Percentiles rank a stretch among this genome's conserved stretches.
Evolutionary conservation across 1,140 invertebrate species (phyloP).

Genomic region (Brachionus rubens): DNA sequence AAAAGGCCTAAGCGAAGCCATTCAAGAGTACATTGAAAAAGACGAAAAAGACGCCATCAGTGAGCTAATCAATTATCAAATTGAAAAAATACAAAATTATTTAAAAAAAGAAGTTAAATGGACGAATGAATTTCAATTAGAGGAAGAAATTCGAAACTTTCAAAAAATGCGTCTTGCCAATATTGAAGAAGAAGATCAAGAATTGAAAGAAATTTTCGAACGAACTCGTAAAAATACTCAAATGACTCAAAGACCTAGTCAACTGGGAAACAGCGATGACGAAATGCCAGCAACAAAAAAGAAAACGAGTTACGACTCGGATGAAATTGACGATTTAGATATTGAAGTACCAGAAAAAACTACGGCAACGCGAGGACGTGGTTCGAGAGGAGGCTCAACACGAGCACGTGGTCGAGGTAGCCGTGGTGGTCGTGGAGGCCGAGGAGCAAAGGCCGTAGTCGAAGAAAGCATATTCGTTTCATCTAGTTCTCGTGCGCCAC

Average conservation of each 20-base stretch:
- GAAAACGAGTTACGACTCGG: background rate
- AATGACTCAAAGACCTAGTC: background rate
- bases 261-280: background rate
- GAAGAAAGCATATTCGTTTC: background rate
- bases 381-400: background rate
- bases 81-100: constrained; percentile 28
- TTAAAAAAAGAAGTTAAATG: constrained; percentile 32
- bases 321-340: background rate
- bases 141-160: constrained; percentile 28
- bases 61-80: constrained; percentile 34
- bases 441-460: background rate
- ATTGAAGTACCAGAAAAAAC: background rate
- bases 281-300: background rate
- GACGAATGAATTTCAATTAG: constrained; percentile 35
- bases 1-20: constrained; percentile 25
- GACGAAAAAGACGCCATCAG: constrained; percentile 46
- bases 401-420: background rate
- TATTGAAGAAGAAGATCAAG: background rate
- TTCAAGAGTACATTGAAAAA: constrained; percentile 45
- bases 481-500: background rate
- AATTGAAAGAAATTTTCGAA: constrained; percentile 35
- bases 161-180: constrained; percentile 21
- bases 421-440: background rate
- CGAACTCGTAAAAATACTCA: constrained; percentile 24
- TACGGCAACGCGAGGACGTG: background rate